Conservation (phyloP, 1,140 invertebrate species). For the Meloidogyne floridensis region DNA sequence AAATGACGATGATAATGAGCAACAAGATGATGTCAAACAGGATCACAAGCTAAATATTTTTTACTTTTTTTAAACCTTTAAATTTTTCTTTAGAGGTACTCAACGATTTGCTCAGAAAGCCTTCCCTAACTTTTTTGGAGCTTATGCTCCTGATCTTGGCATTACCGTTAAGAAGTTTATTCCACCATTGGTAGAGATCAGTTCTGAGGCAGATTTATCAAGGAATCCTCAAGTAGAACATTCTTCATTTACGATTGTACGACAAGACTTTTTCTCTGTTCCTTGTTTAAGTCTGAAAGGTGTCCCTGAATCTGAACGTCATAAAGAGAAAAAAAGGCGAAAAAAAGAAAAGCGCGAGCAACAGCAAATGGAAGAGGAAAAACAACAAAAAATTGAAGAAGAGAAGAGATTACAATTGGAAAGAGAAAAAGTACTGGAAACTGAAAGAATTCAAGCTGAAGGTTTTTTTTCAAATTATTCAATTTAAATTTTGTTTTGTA, state of each 20-base stretch:
- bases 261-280: conserved; percentile 15
- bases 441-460: conserved; percentile 9
- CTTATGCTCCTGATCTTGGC: conserved; percentile 11
- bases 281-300: conserved; percentile 9
- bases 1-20: neutral
- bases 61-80: neutral
- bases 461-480: neutral
- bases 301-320: neutral
- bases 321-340: conserved; percentile 13
- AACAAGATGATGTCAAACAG: conserved; percentile 9
- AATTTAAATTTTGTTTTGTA: neutral
- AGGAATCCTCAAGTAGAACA: neutral
- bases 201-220: neutral
- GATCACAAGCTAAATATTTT: neutral
- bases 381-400: neutral
- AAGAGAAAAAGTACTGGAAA: neutral
- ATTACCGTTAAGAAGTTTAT: conserved; percentile 14
- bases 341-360: conserved; percentile 29
- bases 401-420: neutral
- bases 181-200: conserved; percentile 15
- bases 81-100: neutral
- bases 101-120: conserved; percentile 15
- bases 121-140: conserved; percentile 21
- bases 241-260: neutral
- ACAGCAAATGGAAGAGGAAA: neutral